phyloP scores from a whole-genome alignment of 2,888 invertebrate species.

The Drosophila yooni region DNA sequence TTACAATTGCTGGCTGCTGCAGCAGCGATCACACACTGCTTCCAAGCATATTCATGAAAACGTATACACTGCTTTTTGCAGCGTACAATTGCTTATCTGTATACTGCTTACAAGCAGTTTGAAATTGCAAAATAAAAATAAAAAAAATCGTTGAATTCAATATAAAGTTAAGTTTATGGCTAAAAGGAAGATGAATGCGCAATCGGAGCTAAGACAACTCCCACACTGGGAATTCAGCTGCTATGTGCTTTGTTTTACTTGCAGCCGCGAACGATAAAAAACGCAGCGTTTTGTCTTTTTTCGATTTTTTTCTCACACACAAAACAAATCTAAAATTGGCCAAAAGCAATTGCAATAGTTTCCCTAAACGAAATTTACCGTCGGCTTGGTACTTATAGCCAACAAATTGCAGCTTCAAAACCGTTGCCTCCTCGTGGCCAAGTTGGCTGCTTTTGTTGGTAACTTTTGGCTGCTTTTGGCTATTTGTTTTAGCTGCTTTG shows the following conservation, averaged over 20 bases:
- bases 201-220: conserved; percentile 48
- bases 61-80: background rate
- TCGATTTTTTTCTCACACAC: conserved; percentile 71
- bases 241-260: conserved; percentile 60
- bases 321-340: conserved; percentile 60
- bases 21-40: conserved; percentile 22
- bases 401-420: conserved; percentile 19
- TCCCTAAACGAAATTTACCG: conserved; percentile 59
- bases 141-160: conserved; percentile 6
- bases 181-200: conserved; percentile 59
- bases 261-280: conserved; percentile 57
- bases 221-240: conserved; percentile 62
- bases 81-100: background rate
- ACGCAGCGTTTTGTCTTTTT: conserved; percentile 43
- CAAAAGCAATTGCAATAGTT: conserved; percentile 58
- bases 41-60: background rate
- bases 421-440: background rate
- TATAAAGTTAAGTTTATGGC: conserved; percentile 38
- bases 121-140: background rate
- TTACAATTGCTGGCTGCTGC: conserved; percentile 13
- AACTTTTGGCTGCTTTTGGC: background rate
- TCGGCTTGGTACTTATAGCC: conserved; percentile 57
- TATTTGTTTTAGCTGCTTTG: too few species aligned
- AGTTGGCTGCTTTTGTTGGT: background rate
- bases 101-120: conserved; percentile 27